Evolutionary conservation across 2,113 vertebrate species (phyloP).

Genomic region (Anguilla japonica): DNA sequence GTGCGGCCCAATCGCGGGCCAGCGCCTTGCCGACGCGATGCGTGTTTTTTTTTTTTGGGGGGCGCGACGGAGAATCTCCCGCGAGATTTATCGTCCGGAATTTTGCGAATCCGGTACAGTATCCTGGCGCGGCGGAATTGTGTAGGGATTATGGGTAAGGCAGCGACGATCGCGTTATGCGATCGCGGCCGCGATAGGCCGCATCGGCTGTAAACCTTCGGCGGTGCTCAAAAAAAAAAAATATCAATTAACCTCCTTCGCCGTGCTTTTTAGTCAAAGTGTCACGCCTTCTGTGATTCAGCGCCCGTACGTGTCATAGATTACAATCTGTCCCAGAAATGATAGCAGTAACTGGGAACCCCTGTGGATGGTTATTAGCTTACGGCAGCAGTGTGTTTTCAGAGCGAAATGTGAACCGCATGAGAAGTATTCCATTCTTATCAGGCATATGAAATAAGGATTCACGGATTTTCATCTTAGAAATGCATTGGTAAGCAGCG

Average conservation of each 20-base stretch:
- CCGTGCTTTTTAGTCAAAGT: slow-evolving; percentile 26
- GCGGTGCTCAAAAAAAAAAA: background rate
- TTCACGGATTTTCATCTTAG: slow-evolving; percentile 22
- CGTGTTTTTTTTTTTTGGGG: background rate
- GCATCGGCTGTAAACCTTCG: slow-evolving; percentile 22
- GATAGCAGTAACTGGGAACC: slow-evolving; percentile 19
- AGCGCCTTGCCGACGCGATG: background rate
- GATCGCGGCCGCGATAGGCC: slow-evolving; percentile 25
- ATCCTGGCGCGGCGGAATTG: slow-evolving; percentile 22
- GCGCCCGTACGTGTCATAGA: background rate
- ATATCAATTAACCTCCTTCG: slow-evolving; percentile 32
- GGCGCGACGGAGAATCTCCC: slow-evolving; percentile 16
- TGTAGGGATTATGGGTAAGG: slow-evolving; percentile 28
- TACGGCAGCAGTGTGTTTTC: slow-evolving; percentile 29
- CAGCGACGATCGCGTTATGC: background rate
- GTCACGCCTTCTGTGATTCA: slow-evolving; percentile 13
- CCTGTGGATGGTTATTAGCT: slow-evolving; percentile 35
- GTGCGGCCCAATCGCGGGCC: background rate
- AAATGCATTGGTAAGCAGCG: slow-evolving; percentile 44
- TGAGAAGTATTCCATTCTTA: slow-evolving; percentile 79
- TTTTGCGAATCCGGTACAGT: slow-evolving; percentile 30
- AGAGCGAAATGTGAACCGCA: slow-evolving; percentile 65
- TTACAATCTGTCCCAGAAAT: slow-evolving; percentile 27
- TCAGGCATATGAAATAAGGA: background rate
- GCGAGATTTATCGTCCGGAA: slow-evolving; percentile 21